phyloP scores from a whole-genome alignment of 2,797 vertebrate genomes.

The Vipera latastei region DNA sequence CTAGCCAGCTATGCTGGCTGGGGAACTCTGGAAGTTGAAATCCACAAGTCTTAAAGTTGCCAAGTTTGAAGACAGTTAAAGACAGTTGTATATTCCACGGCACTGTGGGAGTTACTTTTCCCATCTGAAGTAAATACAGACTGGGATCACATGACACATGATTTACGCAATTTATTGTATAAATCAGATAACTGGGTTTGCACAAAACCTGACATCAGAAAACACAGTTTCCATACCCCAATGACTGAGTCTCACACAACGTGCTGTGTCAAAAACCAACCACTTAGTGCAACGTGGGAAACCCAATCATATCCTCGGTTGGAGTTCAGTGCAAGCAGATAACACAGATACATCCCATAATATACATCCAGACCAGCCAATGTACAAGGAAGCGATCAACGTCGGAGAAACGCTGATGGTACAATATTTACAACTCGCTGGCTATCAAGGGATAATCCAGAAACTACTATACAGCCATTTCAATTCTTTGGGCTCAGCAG shows the following conservation, averaged over 20 bases:
- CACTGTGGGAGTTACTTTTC: background rate
- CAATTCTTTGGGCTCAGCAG: background rate
- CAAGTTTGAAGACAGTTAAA: background rate
- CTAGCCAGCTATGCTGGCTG: background rate
- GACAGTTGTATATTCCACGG: background rate
- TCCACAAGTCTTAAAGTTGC: background rate
- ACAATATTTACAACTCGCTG: background rate
- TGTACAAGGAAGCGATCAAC: background rate
- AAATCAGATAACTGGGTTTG: background rate
- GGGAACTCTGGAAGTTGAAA: background rate
- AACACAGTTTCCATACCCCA: background rate
- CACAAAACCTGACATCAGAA: background rate
- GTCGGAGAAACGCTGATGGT: background rate
- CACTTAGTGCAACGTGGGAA: background rate
- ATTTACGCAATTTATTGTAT: background rate
- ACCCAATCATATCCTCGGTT: background rate
- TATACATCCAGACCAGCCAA: rapidly evolving
- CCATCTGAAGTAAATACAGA: conserved; percentile 5
- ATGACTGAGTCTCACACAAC: background rate
- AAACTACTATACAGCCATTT: background rate
- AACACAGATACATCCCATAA: background rate
- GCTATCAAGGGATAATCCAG: background rate
- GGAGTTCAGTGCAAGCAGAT: background rate
- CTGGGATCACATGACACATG: background rate
- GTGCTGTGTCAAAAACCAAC: background rate